Percentiles rank a stretch among this genome's conserved stretches.
These are phyloP conservation scores for Tyria jacobaeae DNA, from an alignment of 2,888 invertebrate genomes.

Conservation along the genomic window DNA sequence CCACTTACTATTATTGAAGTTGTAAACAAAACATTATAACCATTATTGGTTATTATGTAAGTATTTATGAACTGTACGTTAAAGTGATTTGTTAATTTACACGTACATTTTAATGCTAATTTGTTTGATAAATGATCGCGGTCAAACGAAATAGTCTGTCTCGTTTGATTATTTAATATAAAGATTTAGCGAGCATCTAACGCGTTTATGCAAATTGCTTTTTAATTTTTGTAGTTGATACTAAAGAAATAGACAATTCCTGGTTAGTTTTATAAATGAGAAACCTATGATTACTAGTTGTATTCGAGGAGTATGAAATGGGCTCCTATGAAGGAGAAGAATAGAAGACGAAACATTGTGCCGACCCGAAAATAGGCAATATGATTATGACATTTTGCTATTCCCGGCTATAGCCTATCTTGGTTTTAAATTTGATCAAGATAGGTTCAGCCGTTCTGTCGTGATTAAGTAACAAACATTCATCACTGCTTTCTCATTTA, in stretches of 20 bases:
- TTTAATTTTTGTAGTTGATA: neutral
- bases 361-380: too few relatives aligned
- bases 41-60: conserved; percentile 50
- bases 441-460: too few relatives aligned
- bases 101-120: conserved; percentile 45
- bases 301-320: too few relatives aligned
- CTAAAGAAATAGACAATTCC: neutral
- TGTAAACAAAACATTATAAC: conserved; percentile 62
- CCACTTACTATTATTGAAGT: conserved; percentile 59
- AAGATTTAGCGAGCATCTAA: neutral
- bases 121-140: conserved; percentile 22
- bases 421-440: too few relatives aligned
- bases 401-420: too few relatives aligned
- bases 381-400: too few relatives aligned
- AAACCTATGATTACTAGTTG: too few relatives aligned
- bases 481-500: too few relatives aligned
- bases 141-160: neutral
- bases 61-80: conserved; percentile 49
- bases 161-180: neutral
- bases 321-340: too few relatives aligned
- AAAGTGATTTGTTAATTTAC: conserved; percentile 47
- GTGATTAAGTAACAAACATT: too few relatives aligned
- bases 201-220: neutral
- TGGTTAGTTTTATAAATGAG: too few relatives aligned
- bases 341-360: too few relatives aligned